These are phyloP conservation scores for Lampris megalopsis DNA, from an alignment of 2,113 vertebrate genomes.

Conservation along the genomic window DNA sequence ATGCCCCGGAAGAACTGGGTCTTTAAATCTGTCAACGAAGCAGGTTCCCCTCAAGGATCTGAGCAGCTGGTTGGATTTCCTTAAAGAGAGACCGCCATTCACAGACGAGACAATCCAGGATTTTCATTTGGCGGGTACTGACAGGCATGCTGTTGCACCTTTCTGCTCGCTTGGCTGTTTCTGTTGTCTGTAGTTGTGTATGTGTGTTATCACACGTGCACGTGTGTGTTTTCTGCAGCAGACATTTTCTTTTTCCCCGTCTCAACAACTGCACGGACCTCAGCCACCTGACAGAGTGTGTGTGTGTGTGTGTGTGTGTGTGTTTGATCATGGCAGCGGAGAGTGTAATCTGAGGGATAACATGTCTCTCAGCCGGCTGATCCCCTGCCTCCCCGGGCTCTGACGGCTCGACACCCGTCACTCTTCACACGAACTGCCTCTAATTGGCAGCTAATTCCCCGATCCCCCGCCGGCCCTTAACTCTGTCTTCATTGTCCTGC, in stretches of 20 bases:
- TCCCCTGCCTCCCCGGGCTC: constrained; percentile 71
- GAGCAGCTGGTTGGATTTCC: constrained; percentile 40
- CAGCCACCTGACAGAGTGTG: neutral
- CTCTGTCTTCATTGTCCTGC: constrained; percentile 57
- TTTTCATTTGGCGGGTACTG: too few relatives aligned
- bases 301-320: constrained; percentile 29
- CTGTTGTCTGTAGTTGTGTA: neutral
- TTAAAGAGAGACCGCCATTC: neutral
- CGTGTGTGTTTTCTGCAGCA: too few relatives aligned
- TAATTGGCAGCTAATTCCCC: constrained; percentile 81
- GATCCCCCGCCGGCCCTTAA: constrained; percentile 54
- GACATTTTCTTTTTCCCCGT: too few relatives aligned
- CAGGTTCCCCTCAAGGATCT: constrained; percentile 40
- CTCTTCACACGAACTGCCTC: constrained; percentile 75
- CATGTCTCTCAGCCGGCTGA: constrained; percentile 75
- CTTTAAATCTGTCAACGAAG: constrained; percentile 33
- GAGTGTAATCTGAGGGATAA: constrained; percentile 83
- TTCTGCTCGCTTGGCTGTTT: neutral
- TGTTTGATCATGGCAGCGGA: constrained; percentile 61
- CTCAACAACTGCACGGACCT: too few relatives aligned
- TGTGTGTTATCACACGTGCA: neutral
- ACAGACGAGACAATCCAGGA: too few relatives aligned
- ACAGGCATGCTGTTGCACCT: too few relatives aligned
- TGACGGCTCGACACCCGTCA: constrained; percentile 80
- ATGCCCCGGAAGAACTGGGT: constrained; percentile 39